A percentile compares a stretch with the other conserved stretches of the same genome.
Conservation (phyloP, 2,888 invertebrate genomes). For the Girardia tigrina region DNA sequence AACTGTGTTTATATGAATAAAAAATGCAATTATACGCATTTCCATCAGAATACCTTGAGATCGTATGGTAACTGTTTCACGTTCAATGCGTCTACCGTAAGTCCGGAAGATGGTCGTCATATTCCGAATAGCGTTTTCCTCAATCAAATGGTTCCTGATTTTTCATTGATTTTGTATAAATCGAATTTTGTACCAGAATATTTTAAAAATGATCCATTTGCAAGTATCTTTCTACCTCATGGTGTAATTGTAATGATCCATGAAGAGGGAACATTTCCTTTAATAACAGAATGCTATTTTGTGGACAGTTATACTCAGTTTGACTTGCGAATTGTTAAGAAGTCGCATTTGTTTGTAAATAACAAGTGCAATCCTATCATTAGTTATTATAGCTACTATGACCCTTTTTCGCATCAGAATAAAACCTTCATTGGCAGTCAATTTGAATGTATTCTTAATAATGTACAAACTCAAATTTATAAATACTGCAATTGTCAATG, state of each 20-base stretch:
- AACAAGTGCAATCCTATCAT: constrained; percentile 27
- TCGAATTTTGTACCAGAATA: background rate
- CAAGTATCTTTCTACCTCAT: background rate
- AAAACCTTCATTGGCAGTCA: background rate
- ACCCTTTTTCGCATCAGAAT: background rate
- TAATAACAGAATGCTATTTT: constrained; percentile 18
- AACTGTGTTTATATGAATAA: background rate
- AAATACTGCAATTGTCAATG: background rate
- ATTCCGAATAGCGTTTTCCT: background rate
- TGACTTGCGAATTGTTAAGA: constrained; percentile 5
- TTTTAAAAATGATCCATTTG: constrained; percentile 19
- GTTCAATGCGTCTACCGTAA: background rate
- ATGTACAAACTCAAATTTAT: background rate
- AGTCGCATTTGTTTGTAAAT: constrained; percentile 3
- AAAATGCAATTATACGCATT: background rate
- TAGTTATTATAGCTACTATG: background rate
- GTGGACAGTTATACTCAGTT: constrained; percentile 24
- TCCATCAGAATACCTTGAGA: background rate
- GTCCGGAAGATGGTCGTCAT: background rate
- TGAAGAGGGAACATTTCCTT: constrained; percentile 25
- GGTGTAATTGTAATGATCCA: constrained; percentile 30
- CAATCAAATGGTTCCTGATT: constrained; percentile 8
- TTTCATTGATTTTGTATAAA: background rate
- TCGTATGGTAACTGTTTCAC: constrained; percentile 25
- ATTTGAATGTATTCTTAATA: background rate